Percentiles rank a stretch among this genome's conserved stretches.
These are phyloP conservation scores for Chrysocyon brachyurus DNA, from an alignment of 2,797 vertebrate species.

Conservation along the genomic window DNA sequence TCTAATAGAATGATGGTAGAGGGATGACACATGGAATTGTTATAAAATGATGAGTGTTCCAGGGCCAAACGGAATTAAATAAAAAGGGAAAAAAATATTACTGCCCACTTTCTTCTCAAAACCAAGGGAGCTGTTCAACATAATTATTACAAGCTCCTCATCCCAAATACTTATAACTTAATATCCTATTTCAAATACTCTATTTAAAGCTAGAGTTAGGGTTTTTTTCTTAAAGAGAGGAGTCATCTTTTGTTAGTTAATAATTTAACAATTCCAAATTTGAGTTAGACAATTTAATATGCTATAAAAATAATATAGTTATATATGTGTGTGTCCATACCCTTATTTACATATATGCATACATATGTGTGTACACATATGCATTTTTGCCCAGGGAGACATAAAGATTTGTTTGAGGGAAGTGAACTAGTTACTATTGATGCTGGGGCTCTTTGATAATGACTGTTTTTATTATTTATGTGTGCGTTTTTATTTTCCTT, in stretches of 20 bases:
- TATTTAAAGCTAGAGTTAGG: slow-evolving; percentile 56
- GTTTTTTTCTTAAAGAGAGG: slow-evolving; percentile 79
- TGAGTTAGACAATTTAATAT: neutral
- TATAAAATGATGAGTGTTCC: neutral
- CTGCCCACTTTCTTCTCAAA: slow-evolving; percentile 79
- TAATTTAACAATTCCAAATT: neutral
- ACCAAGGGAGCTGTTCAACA: slow-evolving; percentile 78
- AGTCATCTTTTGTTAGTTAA: slow-evolving; percentile 75
- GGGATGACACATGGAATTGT: neutral
- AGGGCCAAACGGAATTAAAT: slow-evolving; percentile 78
- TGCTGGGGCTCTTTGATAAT: neutral
- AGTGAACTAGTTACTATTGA: neutral
- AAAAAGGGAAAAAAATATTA: slow-evolving; percentile 70
- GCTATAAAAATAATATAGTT: neutral
- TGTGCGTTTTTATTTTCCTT: neutral
- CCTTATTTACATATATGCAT: neutral
- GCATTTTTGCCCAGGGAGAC: slow-evolving; percentile 75
- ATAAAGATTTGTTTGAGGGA: slow-evolving; percentile 78
- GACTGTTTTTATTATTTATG: neutral
- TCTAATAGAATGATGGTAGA: slow-evolving; percentile 77
- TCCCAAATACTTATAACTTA: slow-evolving; percentile 79
- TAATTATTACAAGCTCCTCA: slow-evolving; percentile 78
- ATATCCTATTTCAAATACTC: slow-evolving; percentile 81
- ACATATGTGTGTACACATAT: neutral
- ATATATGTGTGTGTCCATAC: neutral